Conservation (phyloP, 2,797 vertebrate genomes). For the Rachycentron canadum region DNA sequence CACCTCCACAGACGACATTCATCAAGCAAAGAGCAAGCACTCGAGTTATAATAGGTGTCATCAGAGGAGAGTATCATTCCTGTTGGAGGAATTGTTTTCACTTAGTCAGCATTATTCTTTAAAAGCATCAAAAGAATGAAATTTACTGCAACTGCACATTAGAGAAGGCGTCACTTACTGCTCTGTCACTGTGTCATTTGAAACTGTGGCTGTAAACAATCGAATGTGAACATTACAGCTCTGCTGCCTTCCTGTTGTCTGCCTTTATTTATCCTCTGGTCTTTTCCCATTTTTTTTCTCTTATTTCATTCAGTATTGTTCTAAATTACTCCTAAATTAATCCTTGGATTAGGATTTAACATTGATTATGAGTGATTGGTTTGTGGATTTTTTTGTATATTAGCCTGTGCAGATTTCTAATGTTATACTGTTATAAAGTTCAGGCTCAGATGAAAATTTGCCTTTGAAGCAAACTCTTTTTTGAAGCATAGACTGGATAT, state of each 20-base stretch:
- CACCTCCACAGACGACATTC: conserved; percentile 1
- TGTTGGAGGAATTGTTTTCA: not conserved
- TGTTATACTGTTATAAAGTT: not conserved
- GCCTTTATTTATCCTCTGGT: no score
- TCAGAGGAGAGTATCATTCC: not conserved
- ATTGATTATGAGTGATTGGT: no score
- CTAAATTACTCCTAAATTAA: no score
- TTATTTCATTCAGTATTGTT: no score
- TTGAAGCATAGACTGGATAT: no score
- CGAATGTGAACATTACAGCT: not conserved
- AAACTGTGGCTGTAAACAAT: not conserved
- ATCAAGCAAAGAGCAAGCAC: not conserved
- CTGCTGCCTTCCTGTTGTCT: not conserved
- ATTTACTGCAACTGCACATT: not conserved
- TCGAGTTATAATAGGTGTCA: not conserved
- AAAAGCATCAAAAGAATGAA: not conserved
- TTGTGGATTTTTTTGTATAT: no score
- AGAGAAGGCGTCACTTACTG: not conserved
- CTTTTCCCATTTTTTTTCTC: no score
- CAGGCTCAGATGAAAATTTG: not conserved
- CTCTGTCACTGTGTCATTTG: not conserved
- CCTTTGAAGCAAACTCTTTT: not conserved
- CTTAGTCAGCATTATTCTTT: not conserved
- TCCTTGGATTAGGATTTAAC: no score
- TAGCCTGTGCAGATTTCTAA: not conserved